phyloP scores from a whole-genome alignment of 2,888 invertebrate genomes.

The Ferdinandea cuprea region DNA sequence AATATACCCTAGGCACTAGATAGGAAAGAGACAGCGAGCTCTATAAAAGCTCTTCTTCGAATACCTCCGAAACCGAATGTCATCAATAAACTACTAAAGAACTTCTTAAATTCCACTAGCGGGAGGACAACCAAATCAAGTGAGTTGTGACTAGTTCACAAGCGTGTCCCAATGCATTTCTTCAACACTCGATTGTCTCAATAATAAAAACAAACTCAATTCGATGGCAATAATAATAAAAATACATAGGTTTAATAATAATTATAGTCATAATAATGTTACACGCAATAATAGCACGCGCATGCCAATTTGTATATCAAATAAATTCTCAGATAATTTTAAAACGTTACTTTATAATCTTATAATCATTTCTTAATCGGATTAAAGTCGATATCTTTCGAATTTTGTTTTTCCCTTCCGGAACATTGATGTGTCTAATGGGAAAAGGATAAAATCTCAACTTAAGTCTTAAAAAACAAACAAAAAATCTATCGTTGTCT shows the following conservation, averaged over 20 bases:
- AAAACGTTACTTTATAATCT: slow-evolving; percentile 50
- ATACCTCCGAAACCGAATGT: no score
- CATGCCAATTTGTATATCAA: slow-evolving; percentile 36
- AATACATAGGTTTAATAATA: slow-evolving; percentile 75
- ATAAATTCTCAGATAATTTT: slow-evolving; percentile 59
- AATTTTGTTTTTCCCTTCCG: no score
- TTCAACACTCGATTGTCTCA: background rate
- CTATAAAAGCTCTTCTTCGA: no score
- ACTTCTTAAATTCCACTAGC: no score
- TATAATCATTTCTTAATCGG: slow-evolving; percentile 2
- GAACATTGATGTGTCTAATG: slow-evolving; percentile 41
- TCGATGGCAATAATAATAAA: slow-evolving; percentile 66
- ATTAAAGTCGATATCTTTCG: background rate
- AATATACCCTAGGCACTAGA: no score
- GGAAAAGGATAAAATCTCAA: slow-evolving; percentile 20
- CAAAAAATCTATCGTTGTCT: slow-evolving; percentile 58
- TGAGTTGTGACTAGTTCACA: no score
- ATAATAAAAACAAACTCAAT: background rate
- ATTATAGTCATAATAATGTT: slow-evolving; percentile 69
- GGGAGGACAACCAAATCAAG: no score
- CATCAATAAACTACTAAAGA: no score
- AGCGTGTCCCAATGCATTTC: background rate
- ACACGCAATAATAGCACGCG: slow-evolving; percentile 62
- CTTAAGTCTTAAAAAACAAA: slow-evolving; percentile 31
- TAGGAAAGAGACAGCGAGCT: no score